These are phyloP conservation scores for Antheraea pernyi DNA, from an alignment of 1,140 invertebrate genomes.

Conservation along the genomic window DNA sequence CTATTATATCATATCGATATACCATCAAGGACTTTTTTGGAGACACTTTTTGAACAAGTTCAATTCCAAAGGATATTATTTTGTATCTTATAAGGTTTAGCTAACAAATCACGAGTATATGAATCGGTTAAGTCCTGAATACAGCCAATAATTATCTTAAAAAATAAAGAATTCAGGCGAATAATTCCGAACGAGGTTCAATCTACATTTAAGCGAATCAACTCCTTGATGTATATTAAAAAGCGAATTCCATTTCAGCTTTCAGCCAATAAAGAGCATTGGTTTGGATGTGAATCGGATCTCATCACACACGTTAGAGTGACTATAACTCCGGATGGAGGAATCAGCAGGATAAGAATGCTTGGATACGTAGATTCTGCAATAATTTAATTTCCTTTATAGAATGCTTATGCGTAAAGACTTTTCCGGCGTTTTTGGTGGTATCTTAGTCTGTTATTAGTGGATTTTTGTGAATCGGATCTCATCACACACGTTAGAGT, in stretches of 20 bases:
- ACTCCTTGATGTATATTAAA: not conserved
- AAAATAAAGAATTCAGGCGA: not conserved
- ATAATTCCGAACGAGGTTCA: not conserved
- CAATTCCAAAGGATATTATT: no score
- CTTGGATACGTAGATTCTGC: conserved; percentile 44
- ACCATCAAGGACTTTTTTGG: no score
- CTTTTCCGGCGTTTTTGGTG: not conserved
- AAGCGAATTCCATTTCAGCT: conserved; percentile 63
- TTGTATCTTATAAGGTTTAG: no score
- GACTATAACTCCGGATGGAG: conserved; percentile 84
- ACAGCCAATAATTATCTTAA: not conserved
- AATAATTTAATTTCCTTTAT: conserved; percentile 20
- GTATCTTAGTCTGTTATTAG: not conserved
- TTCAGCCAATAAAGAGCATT: conserved; percentile 73
- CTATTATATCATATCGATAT: no score
- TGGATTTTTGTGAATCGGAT: conserved; percentile 43
- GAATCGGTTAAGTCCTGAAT: no score
- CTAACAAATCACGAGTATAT: no score
- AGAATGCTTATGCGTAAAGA: not conserved
- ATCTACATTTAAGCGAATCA: not conserved
- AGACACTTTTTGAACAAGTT: no score
- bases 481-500: conserved; percentile 80
- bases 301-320: conserved; percentile 80
- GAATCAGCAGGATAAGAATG: conserved; percentile 81
- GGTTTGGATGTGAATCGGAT: conserved; percentile 58